phyloP scores from a whole-genome alignment of 2,888 invertebrate genomes.

The Smittia aterrima region DNA sequence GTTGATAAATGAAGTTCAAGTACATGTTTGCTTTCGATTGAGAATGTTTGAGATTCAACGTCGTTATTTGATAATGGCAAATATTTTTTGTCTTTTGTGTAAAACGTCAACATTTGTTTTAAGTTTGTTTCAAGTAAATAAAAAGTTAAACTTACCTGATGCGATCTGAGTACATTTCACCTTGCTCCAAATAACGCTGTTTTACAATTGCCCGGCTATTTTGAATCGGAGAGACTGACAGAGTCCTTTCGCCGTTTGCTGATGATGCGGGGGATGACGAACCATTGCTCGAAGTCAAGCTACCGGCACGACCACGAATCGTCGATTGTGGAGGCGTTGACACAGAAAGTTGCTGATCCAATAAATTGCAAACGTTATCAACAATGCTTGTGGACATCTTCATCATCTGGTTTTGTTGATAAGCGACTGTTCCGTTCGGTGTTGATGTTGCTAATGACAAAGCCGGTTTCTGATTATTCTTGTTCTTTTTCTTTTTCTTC shows the following conservation, averaged over 20 bases:
- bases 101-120: too few species aligned
- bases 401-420: conserved; percentile 49
- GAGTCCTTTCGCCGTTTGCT: conserved; percentile 59
- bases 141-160: conserved; percentile 78
- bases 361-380: conserved; percentile 26
- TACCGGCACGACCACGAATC: conserved; percentile 68
- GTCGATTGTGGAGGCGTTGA: conserved; percentile 47
- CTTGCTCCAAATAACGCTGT: conserved; percentile 51
- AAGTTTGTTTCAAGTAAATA: too few species aligned
- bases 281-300: conserved; percentile 72
- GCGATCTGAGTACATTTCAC: conserved; percentile 75
- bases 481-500: conserved; percentile 68
- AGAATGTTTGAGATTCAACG: background rate
- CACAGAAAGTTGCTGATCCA: conserved; percentile 30
- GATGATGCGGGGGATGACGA: conserved; percentile 78
- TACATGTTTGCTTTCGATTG: background rate
- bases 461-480: conserved; percentile 63
- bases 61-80: too few species aligned
- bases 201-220: conserved; percentile 48
- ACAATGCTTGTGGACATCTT: conserved; percentile 21
- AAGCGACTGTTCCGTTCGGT: conserved; percentile 47
- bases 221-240: conserved; percentile 66
- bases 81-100: too few species aligned
- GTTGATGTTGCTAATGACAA: conserved; percentile 57
- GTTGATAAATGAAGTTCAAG: too few species aligned